phyloP scores from a whole-genome alignment of 2,113 vertebrate genomes.

The Mastomys coucha region DNA sequence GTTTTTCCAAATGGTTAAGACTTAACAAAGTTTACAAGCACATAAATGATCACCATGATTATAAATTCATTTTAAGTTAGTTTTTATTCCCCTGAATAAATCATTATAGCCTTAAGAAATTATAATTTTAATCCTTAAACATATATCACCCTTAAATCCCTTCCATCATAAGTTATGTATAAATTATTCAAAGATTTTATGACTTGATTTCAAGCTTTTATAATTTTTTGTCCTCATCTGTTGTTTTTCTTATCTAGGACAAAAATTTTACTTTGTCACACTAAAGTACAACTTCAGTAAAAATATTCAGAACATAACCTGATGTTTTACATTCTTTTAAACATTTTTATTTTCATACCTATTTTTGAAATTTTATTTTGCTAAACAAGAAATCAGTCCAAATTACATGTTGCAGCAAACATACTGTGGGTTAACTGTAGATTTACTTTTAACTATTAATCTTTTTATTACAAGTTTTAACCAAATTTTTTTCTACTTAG shows the following conservation, averaged over 20 bases:
- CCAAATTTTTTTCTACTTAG: background rate
- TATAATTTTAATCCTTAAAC: background rate
- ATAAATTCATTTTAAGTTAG: background rate
- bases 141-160: background rate
- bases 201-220: background rate
- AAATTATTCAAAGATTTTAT: background rate
- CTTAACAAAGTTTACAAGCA: background rate
- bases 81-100: background rate
- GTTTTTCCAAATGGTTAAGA: background rate
- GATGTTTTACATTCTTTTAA: background rate
- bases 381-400: background rate
- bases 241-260: background rate
- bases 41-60: background rate
- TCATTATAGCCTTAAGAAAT: background rate
- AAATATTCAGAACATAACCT: background rate
- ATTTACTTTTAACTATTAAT: background rate
- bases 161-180: background rate
- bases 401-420: background rate
- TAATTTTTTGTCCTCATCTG: background rate
- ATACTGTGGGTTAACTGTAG: background rate
- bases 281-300: background rate
- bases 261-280: background rate
- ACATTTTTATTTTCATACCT: background rate
- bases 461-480: background rate
- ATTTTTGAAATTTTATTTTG: background rate